Evolutionary conservation across 2,797 vertebrate species (phyloP), one percentile per base, ranked within the genome.

Genomic region (Acanthornis magna): DNA sequence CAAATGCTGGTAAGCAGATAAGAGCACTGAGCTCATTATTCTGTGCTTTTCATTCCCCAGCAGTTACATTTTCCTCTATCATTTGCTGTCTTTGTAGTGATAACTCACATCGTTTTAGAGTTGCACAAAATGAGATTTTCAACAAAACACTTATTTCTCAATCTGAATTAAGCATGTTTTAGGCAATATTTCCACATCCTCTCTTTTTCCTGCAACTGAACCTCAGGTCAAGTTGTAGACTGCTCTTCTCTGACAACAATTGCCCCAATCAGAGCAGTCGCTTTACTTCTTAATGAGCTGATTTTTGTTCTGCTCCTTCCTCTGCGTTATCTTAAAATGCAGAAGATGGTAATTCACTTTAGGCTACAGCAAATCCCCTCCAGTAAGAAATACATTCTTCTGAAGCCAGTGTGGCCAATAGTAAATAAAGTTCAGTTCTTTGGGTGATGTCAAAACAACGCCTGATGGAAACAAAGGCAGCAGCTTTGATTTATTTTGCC

Each of bases 401-500:
- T 91, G 81, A 74, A 76, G 79, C 89, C 71, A 16, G 40, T 63
- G 77, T 83, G 92, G 88, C 93, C 89, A 94, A 93, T 34, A 87
- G 81, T 87, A 91, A 96, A 95, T 76, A 95, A 97, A 93, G 90
- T 91, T 81, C 36, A 36, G 61, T 60, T 95, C 88, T 95, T 96
- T 91, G 80, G 89, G 58, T 81, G 92, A 94, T 90, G 85, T 73
- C 86, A 92, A 89, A 82, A 90, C 91, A 95, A 34, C 21, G 93
- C 67, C 84, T 67, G 88, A 77, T 62, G 94, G 85, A 94, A 91
- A 96, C 12, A 84, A 91, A 90, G 88, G 80, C 93, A 93, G 83
- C 79, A 89, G 89, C 95, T 97, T 97, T 97, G 95, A 97, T 96
- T 97, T 97, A 96, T 85, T 54, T 57, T 84, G 92, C 95, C 94